phyloP scores from a whole-genome alignment of 1,140 invertebrate genomes.

The Calycopis cecrops region DNA sequence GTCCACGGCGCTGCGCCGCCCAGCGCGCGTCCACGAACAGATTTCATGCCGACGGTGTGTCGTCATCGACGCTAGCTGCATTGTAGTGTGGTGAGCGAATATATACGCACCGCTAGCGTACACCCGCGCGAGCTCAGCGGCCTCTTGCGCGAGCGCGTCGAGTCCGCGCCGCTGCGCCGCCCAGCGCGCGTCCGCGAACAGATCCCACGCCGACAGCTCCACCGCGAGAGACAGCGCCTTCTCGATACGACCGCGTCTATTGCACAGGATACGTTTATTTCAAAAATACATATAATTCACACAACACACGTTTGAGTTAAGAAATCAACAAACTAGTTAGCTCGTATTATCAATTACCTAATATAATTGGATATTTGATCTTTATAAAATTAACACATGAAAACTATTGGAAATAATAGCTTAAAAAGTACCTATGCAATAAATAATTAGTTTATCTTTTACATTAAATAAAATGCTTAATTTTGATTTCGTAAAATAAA shows the following conservation, averaged over 20 bases:
- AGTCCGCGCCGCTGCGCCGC: constrained; percentile 82
- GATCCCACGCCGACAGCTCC: constrained; percentile 87
- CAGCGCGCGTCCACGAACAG: constrained; percentile 90
- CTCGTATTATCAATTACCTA: too few species aligned
- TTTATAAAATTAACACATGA: too few species aligned
- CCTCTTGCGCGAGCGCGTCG: constrained; percentile 83
- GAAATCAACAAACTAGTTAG: too few species aligned
- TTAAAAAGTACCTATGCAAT: too few species aligned
- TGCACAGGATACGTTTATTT: too few species aligned
- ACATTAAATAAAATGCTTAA: too few species aligned
- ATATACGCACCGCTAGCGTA: constrained; percentile 42
- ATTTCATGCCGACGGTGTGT: constrained; percentile 87
- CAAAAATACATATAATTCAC: too few species aligned
- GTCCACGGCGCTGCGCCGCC: constrained; percentile 81
- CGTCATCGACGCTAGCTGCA: too few species aligned
- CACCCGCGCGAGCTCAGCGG: constrained; percentile 83
- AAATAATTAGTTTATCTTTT: too few species aligned
- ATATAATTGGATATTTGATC: too few species aligned
- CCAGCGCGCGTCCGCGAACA: constrained; percentile 90
- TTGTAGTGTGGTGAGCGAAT: not conserved
- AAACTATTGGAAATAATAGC: too few species aligned
- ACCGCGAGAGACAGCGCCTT: constrained; percentile 91
- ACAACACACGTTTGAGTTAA: not conserved
- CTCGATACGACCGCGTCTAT: constrained; percentile 86
- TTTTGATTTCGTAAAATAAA: too few species aligned